Conservation (phyloP, 2,113 vertebrate genomes). For the Damaliscus lunatus region DNA sequence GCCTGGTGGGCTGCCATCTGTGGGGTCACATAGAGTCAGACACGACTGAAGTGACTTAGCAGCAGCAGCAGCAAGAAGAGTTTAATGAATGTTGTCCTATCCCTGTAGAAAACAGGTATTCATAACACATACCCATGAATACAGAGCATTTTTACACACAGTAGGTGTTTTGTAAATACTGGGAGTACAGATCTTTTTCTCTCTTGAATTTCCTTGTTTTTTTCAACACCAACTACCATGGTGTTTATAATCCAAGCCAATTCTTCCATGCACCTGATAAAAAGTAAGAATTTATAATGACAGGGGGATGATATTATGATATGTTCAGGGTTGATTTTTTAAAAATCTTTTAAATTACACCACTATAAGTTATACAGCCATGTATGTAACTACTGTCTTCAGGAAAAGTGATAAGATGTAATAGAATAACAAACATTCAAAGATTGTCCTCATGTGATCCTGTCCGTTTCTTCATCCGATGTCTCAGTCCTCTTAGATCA, state of each 20-base stretch:
- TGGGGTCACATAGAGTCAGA: too few relatives aligned
- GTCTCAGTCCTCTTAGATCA: neutral
- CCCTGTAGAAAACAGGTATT: neutral
- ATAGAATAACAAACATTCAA: neutral
- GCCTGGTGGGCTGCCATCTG: too few relatives aligned
- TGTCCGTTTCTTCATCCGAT: accelerated
- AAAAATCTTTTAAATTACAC: neutral
- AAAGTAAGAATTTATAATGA: neutral
- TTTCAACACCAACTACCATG: neutral
- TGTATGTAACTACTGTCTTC: neutral
- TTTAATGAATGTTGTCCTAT: neutral
- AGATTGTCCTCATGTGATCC: neutral
- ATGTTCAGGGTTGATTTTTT: neutral
- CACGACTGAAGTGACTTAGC: too few relatives aligned
- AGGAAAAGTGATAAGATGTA: neutral
- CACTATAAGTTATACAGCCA: neutral
- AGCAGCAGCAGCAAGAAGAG: too few relatives aligned
- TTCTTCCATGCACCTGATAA: neutral
- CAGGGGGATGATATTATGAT: neutral
- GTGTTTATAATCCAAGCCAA: neutral
- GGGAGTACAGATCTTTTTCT: neutral
- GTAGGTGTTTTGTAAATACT: neutral
- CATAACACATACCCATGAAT: neutral
- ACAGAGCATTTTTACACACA: neutral
- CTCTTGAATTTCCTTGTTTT: neutral